Base-by-base conservation (phyloP, 2,113 vertebrate genomes). In the Jacana jacana region DNA sequence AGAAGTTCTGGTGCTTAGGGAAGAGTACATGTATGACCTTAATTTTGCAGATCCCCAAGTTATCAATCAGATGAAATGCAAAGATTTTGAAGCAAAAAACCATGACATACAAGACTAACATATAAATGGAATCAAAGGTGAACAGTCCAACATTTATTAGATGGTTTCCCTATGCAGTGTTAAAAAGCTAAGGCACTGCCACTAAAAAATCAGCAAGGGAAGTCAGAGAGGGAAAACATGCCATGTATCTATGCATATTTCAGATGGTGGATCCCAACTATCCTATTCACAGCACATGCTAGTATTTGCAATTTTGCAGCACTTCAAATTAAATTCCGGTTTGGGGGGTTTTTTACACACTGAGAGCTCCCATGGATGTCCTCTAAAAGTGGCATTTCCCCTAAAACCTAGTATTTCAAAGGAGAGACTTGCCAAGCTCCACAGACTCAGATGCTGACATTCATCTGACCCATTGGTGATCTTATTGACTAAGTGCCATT, bases 301-400 rank as follows among this genome's bases (percentile, higher is more conserved):
- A 61, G 77, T 35, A 87, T 77, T 91, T 95, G 94, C 71, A 91
- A 19, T 83, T 93, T 89, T 66, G 52, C 64, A 85, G 64, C 54
- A 51, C 37, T 96, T 71, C 77, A 83, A 39, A 92, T 48, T 58
- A 10, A 31, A 35, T 84, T 39, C 66, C 55, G 11, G 27, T 64
- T 93, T 95, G 46, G 82, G 16, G 3, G 16, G 3, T 30, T 54
- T 46, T 93, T 93, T 93, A 72, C 92, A 91, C 72, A 22, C 86
- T 40, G 65, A 81, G 52, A 77, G 55, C 86, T 89, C 89, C 66
- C 37, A 49, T 46, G 20, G 20, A 65, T 55, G 49, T 66, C 19
- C 44, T 86, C 89, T 70, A 55, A 93, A 82, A 88, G 54, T 68
- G 5, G 2, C 6, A 3, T 91, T 87, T 92, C 17, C 28, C 75